Evolutionary conservation across 2,888 invertebrate genomes (phyloP).

Genomic region (Liodrosophila aerea): DNA sequence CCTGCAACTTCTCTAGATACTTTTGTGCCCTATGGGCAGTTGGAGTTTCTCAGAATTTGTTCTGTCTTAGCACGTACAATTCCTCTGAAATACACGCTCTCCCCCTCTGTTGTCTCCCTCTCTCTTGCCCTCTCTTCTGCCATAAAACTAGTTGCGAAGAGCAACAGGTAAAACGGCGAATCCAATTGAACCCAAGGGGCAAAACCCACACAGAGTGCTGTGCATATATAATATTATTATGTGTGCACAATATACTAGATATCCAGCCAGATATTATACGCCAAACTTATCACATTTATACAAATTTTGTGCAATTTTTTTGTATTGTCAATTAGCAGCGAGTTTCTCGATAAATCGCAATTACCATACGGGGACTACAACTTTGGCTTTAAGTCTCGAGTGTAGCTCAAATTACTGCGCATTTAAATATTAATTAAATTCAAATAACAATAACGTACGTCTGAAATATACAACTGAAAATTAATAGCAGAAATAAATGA

Average conservation of each 20-base stretch:
- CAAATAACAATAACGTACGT: no score
- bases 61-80: conserved; percentile 7
- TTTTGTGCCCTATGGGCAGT: conserved; percentile 12
- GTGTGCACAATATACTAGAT: conserved; percentile 20
- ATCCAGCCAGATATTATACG: conserved; percentile 14
- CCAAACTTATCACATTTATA: conserved; percentile 12
- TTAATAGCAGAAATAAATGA: no score
- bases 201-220: conserved; percentile 20
- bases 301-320: conserved; percentile 11
- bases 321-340: conserved; percentile 23
- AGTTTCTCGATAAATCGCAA: not conserved
- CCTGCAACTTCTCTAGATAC: conserved; percentile 2
- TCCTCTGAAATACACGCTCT: conserved; percentile 6
- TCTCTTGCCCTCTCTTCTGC: not conserved
- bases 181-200: conserved; percentile 23
- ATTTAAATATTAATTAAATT: not conserved
- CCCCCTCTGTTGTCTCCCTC: not conserved
- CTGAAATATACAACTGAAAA: no score
- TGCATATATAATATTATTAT: conserved; percentile 12
- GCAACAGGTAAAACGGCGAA: conserved; percentile 8
- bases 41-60: conserved; percentile 13
- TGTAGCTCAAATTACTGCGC: conserved; percentile 14
- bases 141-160: conserved; percentile 28
- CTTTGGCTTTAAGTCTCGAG: not conserved
- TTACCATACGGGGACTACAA: not conserved